A percentile compares a stretch with the other conserved stretches of the same genome.
These are phyloP conservation scores for Thalassarche chlororhynchos DNA, from an alignment of 2,113 vertebrate species.

Conservation along the genomic window DNA sequence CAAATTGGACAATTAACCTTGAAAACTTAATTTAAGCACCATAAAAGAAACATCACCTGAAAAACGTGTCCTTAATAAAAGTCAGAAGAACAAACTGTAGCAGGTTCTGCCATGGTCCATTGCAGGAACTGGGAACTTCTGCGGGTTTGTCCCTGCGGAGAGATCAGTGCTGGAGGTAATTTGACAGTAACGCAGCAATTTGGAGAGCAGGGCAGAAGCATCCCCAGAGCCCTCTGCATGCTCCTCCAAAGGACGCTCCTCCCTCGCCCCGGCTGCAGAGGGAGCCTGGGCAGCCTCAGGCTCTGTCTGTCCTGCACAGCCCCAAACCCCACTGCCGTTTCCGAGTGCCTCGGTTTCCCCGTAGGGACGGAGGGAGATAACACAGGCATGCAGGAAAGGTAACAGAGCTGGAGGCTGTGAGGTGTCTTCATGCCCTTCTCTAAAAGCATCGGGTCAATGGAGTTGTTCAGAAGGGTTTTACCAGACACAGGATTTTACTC, in stretches of 20 bases:
- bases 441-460: fast-evolving
- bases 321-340: not conserved
- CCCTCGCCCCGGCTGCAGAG: not conserved
- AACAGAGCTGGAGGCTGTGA: not conserved
- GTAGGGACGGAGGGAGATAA: not conserved
- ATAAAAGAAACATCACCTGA: constrained; percentile 35
- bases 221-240: not conserved
- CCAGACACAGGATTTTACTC: not conserved
- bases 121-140: not conserved
- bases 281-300: not conserved
- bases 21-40: constrained; percentile 65
- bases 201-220: not conserved
- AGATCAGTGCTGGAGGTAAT: not conserved
- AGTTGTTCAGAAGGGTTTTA: not conserved
- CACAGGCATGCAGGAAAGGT: fast-evolving
- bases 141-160: not conserved
- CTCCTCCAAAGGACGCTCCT: not conserved
- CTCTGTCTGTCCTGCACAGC: not conserved
- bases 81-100: not conserved
- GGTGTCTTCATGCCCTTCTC: not conserved
- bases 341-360: not conserved
- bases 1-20: constrained; percentile 70
- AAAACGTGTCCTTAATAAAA: constrained; percentile 23
- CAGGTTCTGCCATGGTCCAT: not conserved
- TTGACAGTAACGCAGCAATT: not conserved